Base-by-base conservation (phyloP, 2,888 invertebrate species). In the Timema cristinae region DNA sequence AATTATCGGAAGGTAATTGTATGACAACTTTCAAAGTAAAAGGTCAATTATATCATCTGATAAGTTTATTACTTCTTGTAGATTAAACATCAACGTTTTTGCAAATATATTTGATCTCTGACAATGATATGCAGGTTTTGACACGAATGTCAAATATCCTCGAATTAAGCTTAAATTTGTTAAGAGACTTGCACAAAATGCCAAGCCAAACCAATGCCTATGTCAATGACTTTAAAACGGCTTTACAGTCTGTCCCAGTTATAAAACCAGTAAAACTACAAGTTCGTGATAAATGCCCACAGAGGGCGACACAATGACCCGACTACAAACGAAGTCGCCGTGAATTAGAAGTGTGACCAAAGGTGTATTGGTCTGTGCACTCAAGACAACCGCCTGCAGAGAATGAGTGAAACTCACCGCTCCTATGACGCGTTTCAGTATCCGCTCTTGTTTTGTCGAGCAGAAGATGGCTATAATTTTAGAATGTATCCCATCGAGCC, bases 381-480 rank as follows among this genome's bases (percentile, higher is more conserved):
- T n/a, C 10, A n/a, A 52, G 54, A 52, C 54, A 52, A 52, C n/a
- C 10, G n/a, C 2, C n/a, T 52, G 54, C n/a, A 13, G 10, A 10
- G 54, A 13, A 52, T 4, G 1, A 52, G 54, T 52, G 11, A 52
- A n/a, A 1, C 54, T 13, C 54, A 52, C 49, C 47, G 67, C 48
- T 10, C 67, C 15, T 67, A 47, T 15, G 67, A 67, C 15, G 32
- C 2, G 11, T 5, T 67, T 13, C 67, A 47, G 48, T 67, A 67
- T 6, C 67, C 67, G 32, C 67, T 67, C 47, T 32, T 15, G 67
- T 67, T 67, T 48, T 67, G 67, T 13, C 67, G 11, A 4, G 67
- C 5, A 67, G 67, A 67, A 16, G 4, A 67, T 67, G 67, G 67
- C n/a, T 67, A 67, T 67, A 9, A 67, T 15, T 16, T 67, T 15